A percentile compares a stretch with the other conserved stretches of the same genome.
These are phyloP conservation scores for Ptyas mucosa DNA, from an alignment of 2,113 vertebrate species.

Conservation along the genomic window DNA sequence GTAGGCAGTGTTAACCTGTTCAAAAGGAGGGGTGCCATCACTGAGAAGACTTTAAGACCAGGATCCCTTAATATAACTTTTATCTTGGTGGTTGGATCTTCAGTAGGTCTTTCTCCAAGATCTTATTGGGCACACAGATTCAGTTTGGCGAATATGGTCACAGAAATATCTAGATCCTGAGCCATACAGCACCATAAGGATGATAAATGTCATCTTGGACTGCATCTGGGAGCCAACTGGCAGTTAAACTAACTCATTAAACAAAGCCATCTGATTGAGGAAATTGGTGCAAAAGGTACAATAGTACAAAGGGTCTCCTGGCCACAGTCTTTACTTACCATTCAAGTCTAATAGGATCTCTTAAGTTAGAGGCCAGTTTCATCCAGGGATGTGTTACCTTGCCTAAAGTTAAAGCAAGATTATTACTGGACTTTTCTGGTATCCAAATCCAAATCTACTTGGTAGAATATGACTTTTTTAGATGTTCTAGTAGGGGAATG, in stretches of 20 bases:
- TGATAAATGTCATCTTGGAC: too few relatives aligned
- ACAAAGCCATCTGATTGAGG: too few relatives aligned
- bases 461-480: neutral
- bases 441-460: neutral
- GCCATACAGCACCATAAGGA: too few relatives aligned
- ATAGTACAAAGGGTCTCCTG: too few relatives aligned
- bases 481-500: neutral
- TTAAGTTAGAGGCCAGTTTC: neutral
- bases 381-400: neutral
- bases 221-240: too few relatives aligned
- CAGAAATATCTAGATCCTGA: too few relatives aligned
- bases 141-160: neutral
- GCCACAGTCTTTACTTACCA: neutral
- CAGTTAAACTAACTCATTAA: too few relatives aligned
- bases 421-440: neutral
- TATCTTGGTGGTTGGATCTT: neutral
- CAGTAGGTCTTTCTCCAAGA: neutral
- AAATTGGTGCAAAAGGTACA: too few relatives aligned
- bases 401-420: neutral
- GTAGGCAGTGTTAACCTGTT: neutral
- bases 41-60: neutral
- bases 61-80: neutral
- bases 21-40: neutral
- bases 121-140: neutral
- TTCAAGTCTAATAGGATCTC: neutral